These are phyloP conservation scores for Phanerotoma sp. DNA, from an alignment of 2,888 invertebrate genomes.

Conservation along the genomic window DNA sequence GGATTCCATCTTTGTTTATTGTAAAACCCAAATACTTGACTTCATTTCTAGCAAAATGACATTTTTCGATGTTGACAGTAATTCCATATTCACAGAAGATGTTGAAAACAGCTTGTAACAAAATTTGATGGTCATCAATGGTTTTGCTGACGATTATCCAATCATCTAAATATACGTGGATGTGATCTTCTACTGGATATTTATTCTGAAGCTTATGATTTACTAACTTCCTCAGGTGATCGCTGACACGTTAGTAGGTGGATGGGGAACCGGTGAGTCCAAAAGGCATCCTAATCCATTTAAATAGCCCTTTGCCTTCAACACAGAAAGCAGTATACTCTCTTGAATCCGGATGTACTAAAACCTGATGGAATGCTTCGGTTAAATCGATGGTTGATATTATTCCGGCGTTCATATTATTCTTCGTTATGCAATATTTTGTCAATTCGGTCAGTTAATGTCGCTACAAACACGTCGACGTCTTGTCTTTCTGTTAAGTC, in stretches of 20 bases:
- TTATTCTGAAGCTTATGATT: neutral
- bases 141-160: neutral
- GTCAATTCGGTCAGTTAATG: slow-evolving; percentile 18
- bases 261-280: slow-evolving; percentile 22
- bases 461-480: slow-evolving; percentile 9
- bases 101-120: neutral
- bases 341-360: slow-evolving; percentile 3
- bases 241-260: slow-evolving; percentile 11
- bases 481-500: neutral
- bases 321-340: slow-evolving; percentile 25
- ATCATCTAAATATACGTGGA: neutral
- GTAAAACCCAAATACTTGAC: neutral
- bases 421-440: slow-evolving; percentile 10
- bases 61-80: neutral
- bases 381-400: slow-evolving; percentile 34
- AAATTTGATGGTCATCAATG: neutral
- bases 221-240: slow-evolving; percentile 13
- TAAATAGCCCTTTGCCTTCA: slow-evolving; percentile 16
- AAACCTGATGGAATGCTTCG: neutral
- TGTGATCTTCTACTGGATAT: neutral
- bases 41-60: neutral
- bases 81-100: neutral
- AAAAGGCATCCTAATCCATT: slow-evolving; percentile 25
- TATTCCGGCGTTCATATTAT: slow-evolving; percentile 21
- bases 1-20: neutral